A percentile compares a stretch with the other conserved stretches of the same genome.
Evolutionary conservation across 2,113 vertebrate species (phyloP).

Genomic region (Corythornis madagascariensis): DNA sequence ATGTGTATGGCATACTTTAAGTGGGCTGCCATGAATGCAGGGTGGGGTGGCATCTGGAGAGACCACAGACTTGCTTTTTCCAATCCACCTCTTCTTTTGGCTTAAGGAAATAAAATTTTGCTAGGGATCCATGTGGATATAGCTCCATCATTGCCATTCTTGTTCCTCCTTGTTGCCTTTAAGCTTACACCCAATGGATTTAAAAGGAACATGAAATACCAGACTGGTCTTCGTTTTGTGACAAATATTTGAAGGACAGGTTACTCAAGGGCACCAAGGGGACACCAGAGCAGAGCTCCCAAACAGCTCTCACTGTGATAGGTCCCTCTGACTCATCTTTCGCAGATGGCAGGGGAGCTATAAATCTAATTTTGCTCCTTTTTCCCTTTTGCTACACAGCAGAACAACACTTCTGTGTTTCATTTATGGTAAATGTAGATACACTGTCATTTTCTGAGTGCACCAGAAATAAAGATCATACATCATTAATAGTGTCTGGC

Average conservation of each 20-base stretch:
- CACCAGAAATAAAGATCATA: slow-evolving; percentile 1
- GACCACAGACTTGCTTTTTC: neutral
- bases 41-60: neutral
- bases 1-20: neutral
- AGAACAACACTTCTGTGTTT: neutral
- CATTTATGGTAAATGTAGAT: neutral
- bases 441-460: neutral
- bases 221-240: neutral
- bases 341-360: neutral
- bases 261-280: neutral
- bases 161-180: neutral
- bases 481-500: neutral
- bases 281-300: neutral
- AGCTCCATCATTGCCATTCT: neutral
- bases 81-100: neutral
- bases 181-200: neutral
- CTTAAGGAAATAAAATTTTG: neutral
- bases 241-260: neutral
- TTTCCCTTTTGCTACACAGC: neutral
- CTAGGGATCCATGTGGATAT: neutral
- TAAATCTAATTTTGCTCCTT: neutral
- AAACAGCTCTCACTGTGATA: neutral
- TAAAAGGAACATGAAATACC: neutral
- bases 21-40: neutral
- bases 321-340: neutral